These are phyloP conservation scores for Barypeithes pellucidus DNA, from an alignment of 2,888 invertebrate genomes.

Conservation along the genomic window DNA sequence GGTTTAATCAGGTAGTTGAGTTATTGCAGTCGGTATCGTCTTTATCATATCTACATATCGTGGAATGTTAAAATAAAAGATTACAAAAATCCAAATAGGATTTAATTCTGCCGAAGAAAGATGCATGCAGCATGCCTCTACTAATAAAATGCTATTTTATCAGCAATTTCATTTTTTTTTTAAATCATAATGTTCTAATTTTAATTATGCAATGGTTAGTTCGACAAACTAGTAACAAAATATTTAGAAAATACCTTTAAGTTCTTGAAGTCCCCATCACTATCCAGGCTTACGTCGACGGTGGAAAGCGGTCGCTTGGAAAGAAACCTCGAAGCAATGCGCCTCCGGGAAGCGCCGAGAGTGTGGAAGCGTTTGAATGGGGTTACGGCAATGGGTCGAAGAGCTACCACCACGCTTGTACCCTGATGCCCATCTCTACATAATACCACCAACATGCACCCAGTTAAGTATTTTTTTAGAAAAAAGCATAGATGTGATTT, in stretches of 20 bases:
- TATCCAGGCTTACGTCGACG: constrained; percentile 32
- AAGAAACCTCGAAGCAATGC: constrained; percentile 64
- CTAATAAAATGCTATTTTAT: no score
- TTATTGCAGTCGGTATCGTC: no score
- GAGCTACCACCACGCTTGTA: constrained; percentile 67
- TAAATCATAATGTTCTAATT: no score
- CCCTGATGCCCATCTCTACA: constrained; percentile 59
- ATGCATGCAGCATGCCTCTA: no score
- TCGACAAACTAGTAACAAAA: not conserved
- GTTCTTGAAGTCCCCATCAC: constrained; percentile 27
- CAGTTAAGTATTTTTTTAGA: constrained; percentile 54
- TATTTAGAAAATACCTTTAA: constrained; percentile 33
- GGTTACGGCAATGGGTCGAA: constrained; percentile 61
- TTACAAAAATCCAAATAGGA: no score
- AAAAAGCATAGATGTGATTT: not conserved
- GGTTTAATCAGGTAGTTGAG: no score
- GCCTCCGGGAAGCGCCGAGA: constrained; percentile 63
- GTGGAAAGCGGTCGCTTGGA: constrained; percentile 63
- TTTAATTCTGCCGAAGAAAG: no score
- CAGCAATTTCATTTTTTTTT: no score
- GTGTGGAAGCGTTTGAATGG: constrained; percentile 69
- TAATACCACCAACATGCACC: constrained; percentile 64
- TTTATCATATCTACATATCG: no score
- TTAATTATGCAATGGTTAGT: not conserved
- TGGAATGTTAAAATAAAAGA: no score